Evolutionary conservation across 2,888 invertebrate species (phyloP).

Genomic region (Crepidodera aurea): DNA sequence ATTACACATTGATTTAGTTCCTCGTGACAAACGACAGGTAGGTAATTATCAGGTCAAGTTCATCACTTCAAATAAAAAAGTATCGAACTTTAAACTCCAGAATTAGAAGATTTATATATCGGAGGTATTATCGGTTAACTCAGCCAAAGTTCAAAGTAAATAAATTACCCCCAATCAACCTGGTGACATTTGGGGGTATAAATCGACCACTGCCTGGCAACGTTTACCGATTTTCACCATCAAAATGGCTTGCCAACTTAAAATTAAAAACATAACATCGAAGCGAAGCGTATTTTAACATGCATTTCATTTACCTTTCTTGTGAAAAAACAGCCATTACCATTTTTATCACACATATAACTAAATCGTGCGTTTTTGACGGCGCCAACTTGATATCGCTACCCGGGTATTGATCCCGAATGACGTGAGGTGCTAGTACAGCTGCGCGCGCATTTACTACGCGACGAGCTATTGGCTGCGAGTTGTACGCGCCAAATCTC

Average conservation of each 20-base stretch:
- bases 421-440: slow-evolving; percentile 40
- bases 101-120: too few species aligned
- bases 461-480: slow-evolving; percentile 48
- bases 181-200: slow-evolving; percentile 24
- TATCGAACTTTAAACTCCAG: too few species aligned
- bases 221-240: slow-evolving; percentile 24
- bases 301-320: slow-evolving; percentile 64
- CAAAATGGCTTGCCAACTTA: slow-evolving; percentile 30
- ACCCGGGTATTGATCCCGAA: slow-evolving; percentile 46
- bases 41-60: slow-evolving; percentile 15
- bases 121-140: neutral
- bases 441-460: slow-evolving; percentile 47
- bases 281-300: slow-evolving; percentile 35
- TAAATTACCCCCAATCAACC: slow-evolving; percentile 30
- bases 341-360: slow-evolving; percentile 76
- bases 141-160: slow-evolving; percentile 13
- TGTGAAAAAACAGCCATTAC: slow-evolving; percentile 75
- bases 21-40: slow-evolving; percentile 4
- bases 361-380: slow-evolving; percentile 51
- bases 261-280: slow-evolving; percentile 15
- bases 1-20: slow-evolving; percentile 2
- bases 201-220: slow-evolving; percentile 26
- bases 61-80: neutral
- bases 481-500: slow-evolving; percentile 56
- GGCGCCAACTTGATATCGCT: slow-evolving; percentile 55